A percentile compares a stretch with the other conserved stretches of the same genome.
phyloP scores from a whole-genome alignment of 2,797 vertebrate species.

The Dallia pectoralis region DNA sequence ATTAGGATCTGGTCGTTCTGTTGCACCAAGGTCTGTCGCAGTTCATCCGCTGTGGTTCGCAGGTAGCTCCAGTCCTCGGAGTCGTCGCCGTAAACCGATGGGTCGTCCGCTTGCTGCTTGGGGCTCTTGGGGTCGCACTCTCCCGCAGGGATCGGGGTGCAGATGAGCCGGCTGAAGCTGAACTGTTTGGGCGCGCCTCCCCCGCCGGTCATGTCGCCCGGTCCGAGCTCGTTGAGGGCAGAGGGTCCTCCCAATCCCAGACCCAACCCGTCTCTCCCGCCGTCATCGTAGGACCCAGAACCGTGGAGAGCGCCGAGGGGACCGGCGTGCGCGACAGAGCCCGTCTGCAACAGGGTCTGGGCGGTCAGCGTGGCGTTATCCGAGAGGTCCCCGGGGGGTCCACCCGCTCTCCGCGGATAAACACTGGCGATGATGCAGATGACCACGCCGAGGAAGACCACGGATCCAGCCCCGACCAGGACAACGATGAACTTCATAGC shows the following conservation, averaged over 20 bases:
- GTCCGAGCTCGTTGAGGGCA: constrained; percentile 72
- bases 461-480: constrained; percentile 87
- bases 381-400: constrained; percentile 56
- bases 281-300: constrained; percentile 67
- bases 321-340: constrained; percentile 73
- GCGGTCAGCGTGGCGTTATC: constrained; percentile 81
- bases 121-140: constrained; percentile 79
- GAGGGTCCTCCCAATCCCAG: constrained; percentile 71
- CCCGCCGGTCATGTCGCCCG: constrained; percentile 64
- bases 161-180: constrained; percentile 87
- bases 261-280: constrained; percentile 59
- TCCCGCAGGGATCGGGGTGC: constrained; percentile 81
- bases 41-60: constrained; percentile 86
- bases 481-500: constrained; percentile 94
- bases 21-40: constrained; percentile 87
- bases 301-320: constrained; percentile 84
- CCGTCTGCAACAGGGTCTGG: constrained; percentile 62
- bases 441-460: constrained; percentile 92
- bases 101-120: constrained; percentile 64
- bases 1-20: constrained; percentile 92
- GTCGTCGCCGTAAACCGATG: constrained; percentile 57
- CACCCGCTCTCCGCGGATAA: constrained; percentile 80
- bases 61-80: constrained; percentile 79
- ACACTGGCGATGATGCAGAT: constrained; percentile 95
- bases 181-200: constrained; percentile 71